Conservation (phyloP, 2,888 invertebrate genomes). For the Caenorhabditis sp. region DNA sequence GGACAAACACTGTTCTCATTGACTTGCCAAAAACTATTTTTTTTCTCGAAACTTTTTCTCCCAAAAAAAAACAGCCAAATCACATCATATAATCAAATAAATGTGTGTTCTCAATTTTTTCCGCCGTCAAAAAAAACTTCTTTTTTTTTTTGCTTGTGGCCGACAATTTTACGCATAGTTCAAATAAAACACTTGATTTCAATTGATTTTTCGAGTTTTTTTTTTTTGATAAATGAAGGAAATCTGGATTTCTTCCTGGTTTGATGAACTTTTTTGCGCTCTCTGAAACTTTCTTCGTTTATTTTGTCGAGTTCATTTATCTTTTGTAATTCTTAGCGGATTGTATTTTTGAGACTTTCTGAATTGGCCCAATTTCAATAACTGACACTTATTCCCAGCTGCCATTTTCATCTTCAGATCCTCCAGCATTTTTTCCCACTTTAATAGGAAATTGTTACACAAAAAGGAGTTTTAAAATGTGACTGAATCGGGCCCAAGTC, state of each 20-base stretch:
- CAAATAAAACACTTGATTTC: constrained; percentile 1
- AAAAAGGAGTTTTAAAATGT: too few relatives aligned
- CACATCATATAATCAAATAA: constrained; percentile 1
- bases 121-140: neutral
- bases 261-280: neutral
- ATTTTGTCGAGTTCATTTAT: too few relatives aligned
- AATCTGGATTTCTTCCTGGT: neutral
- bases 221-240: neutral
- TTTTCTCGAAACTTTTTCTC: neutral
- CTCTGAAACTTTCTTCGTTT: too few relatives aligned
- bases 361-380: too few relatives aligned
- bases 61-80: neutral
- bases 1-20: neutral
- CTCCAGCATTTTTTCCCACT: too few relatives aligned
- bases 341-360: too few relatives aligned
- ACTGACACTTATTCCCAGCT: too few relatives aligned
- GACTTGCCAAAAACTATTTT: too few relatives aligned
- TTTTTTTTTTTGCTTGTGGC: neutral
- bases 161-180: neutral
- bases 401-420: too few relatives aligned
- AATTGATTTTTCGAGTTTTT: neutral
- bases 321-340: too few relatives aligned
- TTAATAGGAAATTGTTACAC: too few relatives aligned
- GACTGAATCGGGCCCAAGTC: too few relatives aligned
- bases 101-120: neutral